phyloP scores from a whole-genome alignment of 2,888 invertebrate genomes.

The Papilio elwesi region DNA sequence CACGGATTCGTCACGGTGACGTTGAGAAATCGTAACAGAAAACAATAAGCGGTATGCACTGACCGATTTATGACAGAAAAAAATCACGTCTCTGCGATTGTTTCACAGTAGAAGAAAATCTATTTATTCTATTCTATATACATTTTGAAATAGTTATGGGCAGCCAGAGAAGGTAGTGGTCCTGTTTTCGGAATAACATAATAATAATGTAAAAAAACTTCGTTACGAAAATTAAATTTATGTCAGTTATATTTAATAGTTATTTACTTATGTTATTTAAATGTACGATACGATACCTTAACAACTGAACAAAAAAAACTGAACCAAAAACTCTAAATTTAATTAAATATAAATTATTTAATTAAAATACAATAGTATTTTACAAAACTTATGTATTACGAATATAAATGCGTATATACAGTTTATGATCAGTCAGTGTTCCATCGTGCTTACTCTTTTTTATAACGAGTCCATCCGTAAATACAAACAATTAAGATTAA shows the following conservation, averaged over 20 bases:
- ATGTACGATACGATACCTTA: too few species aligned
- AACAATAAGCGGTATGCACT: slow-evolving; percentile 61
- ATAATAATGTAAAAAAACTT: too few species aligned
- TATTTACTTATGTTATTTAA: too few species aligned
- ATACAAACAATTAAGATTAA: slow-evolving; percentile 57
- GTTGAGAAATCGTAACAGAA: slow-evolving; percentile 61
- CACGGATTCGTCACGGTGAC: slow-evolving; percentile 60
- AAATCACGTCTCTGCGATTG: slow-evolving; percentile 36
- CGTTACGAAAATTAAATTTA: too few species aligned
- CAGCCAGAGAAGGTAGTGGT: too few species aligned
- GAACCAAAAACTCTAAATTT: not conserved
- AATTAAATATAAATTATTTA: not conserved
- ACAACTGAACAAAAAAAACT: not conserved
- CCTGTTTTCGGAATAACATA: too few species aligned
- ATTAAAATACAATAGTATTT: not conserved
- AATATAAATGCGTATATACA: not conserved
- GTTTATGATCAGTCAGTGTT: not conserved
- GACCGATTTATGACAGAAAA: slow-evolving; percentile 57
- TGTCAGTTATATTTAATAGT: too few species aligned
- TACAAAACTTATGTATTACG: not conserved
- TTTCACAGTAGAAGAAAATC: slow-evolving; percentile 37
- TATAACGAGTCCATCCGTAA: slow-evolving; percentile 52
- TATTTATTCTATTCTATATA: slow-evolving; percentile 3
- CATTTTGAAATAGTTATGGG: not conserved
- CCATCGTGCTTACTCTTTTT: slow-evolving; percentile 53